phyloP scores from a whole-genome alignment of 2,113 vertebrate species.

The Pachypanchax playfairii region DNA sequence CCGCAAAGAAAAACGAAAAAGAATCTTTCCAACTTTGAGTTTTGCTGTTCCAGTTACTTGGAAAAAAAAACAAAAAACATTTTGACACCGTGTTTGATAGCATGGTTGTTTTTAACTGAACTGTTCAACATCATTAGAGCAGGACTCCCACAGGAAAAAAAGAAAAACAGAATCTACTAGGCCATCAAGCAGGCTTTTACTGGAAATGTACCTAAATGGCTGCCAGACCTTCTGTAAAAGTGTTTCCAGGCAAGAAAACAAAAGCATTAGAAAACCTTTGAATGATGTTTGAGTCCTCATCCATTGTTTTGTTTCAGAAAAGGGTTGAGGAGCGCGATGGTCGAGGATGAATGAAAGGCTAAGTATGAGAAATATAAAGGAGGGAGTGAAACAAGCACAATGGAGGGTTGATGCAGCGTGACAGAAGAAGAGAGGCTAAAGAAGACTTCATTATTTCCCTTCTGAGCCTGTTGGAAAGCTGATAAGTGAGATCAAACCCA shows the following conservation, averaged over 20 bases:
- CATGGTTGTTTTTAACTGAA: constrained; percentile 29
- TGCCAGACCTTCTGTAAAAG: constrained; percentile 17
- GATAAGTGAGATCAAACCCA: constrained; percentile 68
- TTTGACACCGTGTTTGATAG: constrained; percentile 2
- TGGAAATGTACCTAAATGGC: constrained; percentile 31
- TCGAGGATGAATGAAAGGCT: constrained; percentile 7
- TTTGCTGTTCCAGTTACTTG: too few relatives aligned
- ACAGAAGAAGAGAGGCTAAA: constrained; percentile 24
- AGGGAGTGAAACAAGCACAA: constrained; percentile 14
- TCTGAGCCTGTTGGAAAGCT: constrained; percentile 51
- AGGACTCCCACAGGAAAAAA: constrained; percentile 16
- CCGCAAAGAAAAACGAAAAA: too few relatives aligned
- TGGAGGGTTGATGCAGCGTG: constrained; percentile 17
- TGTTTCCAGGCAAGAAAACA: constrained; percentile 40
- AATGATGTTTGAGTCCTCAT: constrained; percentile 12
- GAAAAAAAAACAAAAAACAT: too few relatives aligned
- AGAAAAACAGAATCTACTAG: too few relatives aligned
- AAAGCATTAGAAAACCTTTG: constrained; percentile 22
- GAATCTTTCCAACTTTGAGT: too few relatives aligned
- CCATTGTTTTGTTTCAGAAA: background rate
- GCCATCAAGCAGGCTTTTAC: constrained; percentile 34
- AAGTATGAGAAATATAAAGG: constrained; percentile 25
- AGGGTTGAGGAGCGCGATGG: background rate
- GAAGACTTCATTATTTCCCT: constrained; percentile 48
- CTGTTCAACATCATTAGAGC: constrained; percentile 26